Evolutionary conservation across 2,797 vertebrate species (phyloP), one percentile per base, ranked within the genome.

Genomic region (Lycodopsis pacificus): DNA sequence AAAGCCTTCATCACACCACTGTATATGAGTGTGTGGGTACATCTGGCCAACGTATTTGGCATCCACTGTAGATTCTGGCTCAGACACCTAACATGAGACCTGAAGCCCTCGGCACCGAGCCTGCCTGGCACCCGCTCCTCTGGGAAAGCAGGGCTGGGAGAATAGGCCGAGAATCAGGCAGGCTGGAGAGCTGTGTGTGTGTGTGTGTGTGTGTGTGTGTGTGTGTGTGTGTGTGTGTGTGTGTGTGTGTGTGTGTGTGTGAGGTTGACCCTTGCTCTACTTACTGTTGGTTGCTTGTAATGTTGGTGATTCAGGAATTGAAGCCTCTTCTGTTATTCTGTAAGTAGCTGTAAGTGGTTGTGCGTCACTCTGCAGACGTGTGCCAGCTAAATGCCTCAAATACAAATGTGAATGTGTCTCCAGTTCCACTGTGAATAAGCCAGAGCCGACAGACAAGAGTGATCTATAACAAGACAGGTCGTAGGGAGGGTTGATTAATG

Each of bases 11-110:
- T 91, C 91, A 54, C 90, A 87, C 85, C 81, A 87, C 85, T 93
- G 94, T 92, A 93, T 93, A 87, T 12, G 81, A 89, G 84, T 80
- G 86, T 89, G 91, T 86, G 86, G 90, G 88, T 93, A 93, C 94
- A 95, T 94, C 93, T 95, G 94, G 93, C 83, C 77, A 77, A 83
- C 87, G 83, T 84, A 89, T 93, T 94, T 91, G 91, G 85, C 88
- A 68, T 85, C 86, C 82, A 87, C 75, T 83, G 71, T 61, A 66
- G 86, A 86, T 85, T 83, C 83, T 90, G 86, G 81, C 85, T 89
- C 83, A 85, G 80, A 90, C 90, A 87, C 85, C 88, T 44, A 88
- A 85, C 80, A 79, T 73, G 76, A 83, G 90, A 90, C 79, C 82
- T 80, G 83, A 85, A 72, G 79, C 86, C 71, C 80, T 87, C 72